Evolutionary conservation across 2,888 invertebrate species (phyloP), one percentile per base, ranked within the genome.

Genomic region (Diarsia mendica): DNA sequence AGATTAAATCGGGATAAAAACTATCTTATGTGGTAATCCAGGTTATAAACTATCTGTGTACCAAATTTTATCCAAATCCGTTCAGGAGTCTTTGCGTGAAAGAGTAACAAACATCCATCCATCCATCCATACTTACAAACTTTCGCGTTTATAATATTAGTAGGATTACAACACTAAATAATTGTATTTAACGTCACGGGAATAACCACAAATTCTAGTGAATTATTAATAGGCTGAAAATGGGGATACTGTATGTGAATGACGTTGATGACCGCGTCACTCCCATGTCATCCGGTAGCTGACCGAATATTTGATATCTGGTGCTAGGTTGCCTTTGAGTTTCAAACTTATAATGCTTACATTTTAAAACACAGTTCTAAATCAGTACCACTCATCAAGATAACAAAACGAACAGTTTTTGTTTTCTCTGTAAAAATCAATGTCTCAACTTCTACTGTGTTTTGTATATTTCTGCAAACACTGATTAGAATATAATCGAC

Each of bases 211-310:
- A 28, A 58, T 58, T 58, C 55, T 76, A 74, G 66, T 76, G 75
- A 80, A 85, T 85, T 80, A 85, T 78, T 64, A 70, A 81, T 78
- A 70, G 39, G 44, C 64, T 60, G 71, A 79, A 79, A 84, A 77
- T 82, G 69, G 79, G 13, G 39, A 58, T 70, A 72, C 71, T 39
- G 39, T 39, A 82, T 85, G 83, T 51, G 72, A 67, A 72, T 83
- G 85, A 77, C 83, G 60, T 80, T 74, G 84, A 77, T 53, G 67
- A 61, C 67, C 76, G 55, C 44, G 80, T 49, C 72, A 67, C 67
- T 72, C 76, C 39, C 51, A n/a, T 75, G 64, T 79, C 70, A 71
- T 61, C 18, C 55, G 60, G 65, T 64, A 33, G 44, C 51, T 33
- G 68, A 48, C 69, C 33, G 23, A 61, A 67, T 76, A 79, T 72